Evolutionary conservation across 2,797 vertebrate species (phyloP).

Genomic region (Darevskia nairensis): DNA sequence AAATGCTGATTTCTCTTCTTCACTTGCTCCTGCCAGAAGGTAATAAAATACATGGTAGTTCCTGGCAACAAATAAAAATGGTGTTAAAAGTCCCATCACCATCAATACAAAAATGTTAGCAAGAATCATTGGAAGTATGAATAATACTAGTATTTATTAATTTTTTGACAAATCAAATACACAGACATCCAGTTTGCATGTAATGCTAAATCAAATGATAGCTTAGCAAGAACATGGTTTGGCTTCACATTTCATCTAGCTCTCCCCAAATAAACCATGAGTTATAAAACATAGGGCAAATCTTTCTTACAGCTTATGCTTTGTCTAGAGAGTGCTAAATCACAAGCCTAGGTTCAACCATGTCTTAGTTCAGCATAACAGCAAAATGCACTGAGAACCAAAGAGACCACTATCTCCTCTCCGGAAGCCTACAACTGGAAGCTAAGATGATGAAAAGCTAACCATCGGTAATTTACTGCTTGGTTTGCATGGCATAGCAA

Average conservation of each 20-base stretch:
- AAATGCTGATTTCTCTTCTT: conserved; percentile 92
- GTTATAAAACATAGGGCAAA: too few species aligned
- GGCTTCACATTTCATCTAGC: too few species aligned
- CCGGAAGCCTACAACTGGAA: not conserved
- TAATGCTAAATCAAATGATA: not conserved
- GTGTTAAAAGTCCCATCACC: conserved; percentile 15
- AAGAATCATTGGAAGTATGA: not conserved
- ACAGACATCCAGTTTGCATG: too few species aligned
- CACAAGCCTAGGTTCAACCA: too few species aligned
- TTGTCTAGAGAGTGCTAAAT: too few species aligned
- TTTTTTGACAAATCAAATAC: not conserved
- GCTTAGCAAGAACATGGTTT: too few species aligned
- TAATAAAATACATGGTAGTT: conserved; percentile 99
- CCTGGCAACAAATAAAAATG: conserved; percentile 76
- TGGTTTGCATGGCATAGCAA: not conserved
- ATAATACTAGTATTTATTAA: not conserved
- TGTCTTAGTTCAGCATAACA: too few species aligned
- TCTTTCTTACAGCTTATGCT: too few species aligned
- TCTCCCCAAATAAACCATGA: too few species aligned
- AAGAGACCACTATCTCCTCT: too few species aligned
- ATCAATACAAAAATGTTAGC: not conserved
- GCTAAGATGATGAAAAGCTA: not conserved
- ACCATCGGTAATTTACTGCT: not conserved
- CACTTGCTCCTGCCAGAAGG: conserved; percentile 95
- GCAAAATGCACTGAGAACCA: too few species aligned